phyloP scores from a whole-genome alignment of 2,113 vertebrate species.

The Sapajus apella region DNA sequence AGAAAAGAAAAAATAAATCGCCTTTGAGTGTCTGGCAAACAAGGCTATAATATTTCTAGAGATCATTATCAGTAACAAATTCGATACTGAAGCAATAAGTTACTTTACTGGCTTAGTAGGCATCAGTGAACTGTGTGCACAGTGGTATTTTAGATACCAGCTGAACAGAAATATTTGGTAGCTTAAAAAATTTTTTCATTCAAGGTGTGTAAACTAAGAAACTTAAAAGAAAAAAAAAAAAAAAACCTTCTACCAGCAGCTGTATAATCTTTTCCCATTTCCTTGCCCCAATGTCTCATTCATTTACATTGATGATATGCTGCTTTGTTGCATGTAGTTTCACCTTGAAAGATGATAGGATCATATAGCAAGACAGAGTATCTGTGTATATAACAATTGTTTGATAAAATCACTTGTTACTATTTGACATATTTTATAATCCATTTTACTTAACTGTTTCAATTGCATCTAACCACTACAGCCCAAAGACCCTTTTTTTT shows the following conservation, averaged over 20 bases:
- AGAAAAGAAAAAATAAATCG: not conserved
- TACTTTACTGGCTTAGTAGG: not conserved
- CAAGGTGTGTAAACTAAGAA: slow-evolving; percentile 56
- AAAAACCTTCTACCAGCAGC: not conserved
- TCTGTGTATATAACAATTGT: too few relatives aligned
- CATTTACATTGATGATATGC: slow-evolving; percentile 55
- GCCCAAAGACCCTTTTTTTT: not conserved
- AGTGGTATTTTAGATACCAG: slow-evolving; percentile 44
- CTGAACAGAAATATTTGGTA: not conserved
- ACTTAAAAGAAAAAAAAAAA: not conserved
- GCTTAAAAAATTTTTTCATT: slow-evolving; percentile 49
- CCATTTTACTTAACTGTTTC: not conserved
- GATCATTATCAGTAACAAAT: slow-evolving; percentile 5
- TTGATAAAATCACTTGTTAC: not conserved
- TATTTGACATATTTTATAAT: not conserved
- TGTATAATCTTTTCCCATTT: not conserved
- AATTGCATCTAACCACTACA: not conserved
- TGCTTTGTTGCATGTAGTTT: slow-evolving; percentile 48
- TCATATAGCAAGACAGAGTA: not conserved
- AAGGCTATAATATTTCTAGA: not conserved
- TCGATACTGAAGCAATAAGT: not conserved
- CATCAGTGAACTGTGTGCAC: slow-evolving; percentile 22
- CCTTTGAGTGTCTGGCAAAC: not conserved
- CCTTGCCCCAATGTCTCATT: not conserved
- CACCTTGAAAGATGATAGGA: not conserved